phyloP scores from a whole-genome alignment of 2,888 invertebrate genomes.

The Pseudanteris insignis region DNA sequence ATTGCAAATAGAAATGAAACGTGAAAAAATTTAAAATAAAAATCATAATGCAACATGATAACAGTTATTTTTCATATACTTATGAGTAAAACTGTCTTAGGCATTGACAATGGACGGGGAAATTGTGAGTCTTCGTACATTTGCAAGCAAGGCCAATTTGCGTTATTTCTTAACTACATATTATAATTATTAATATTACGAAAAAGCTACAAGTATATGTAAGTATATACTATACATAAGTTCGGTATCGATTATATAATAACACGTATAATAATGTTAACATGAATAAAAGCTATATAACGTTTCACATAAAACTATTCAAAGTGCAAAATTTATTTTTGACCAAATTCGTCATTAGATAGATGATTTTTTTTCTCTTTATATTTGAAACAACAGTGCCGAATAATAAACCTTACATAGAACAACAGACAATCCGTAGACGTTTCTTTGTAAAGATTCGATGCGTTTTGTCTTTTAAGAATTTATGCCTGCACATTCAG shows the following conservation, averaged over 20 bases:
- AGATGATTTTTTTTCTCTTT: too few species aligned
- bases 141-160: slow-evolving; percentile 21
- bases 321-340: slow-evolving; percentile 8
- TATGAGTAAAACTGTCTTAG: slow-evolving; percentile 7
- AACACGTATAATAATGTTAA: slow-evolving; percentile 22
- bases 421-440: slow-evolving; percentile 6
- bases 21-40: too few species aligned
- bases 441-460: too few species aligned
- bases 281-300: slow-evolving; percentile 34
- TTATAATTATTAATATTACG: slow-evolving; percentile 6
- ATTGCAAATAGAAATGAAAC: too few species aligned
- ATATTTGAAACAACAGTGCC: slow-evolving; percentile 10
- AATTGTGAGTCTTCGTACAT: slow-evolving; percentile 13
- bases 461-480: too few species aligned
- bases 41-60: too few species aligned
- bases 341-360: slow-evolving; percentile 4
- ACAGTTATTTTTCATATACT: slow-evolving; percentile 3
- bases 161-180: slow-evolving; percentile 1
- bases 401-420: slow-evolving; percentile 4
- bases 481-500: too few species aligned
- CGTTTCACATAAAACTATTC: slow-evolving; percentile 17
- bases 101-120: slow-evolving; percentile 27
- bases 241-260: slow-evolving; percentile 15
- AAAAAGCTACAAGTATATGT: too few species aligned
- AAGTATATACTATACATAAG: slow-evolving; percentile 10